These are phyloP conservation scores for Synergus umbraculus DNA, from an alignment of 2,888 invertebrate genomes.

Conservation along the genomic window DNA sequence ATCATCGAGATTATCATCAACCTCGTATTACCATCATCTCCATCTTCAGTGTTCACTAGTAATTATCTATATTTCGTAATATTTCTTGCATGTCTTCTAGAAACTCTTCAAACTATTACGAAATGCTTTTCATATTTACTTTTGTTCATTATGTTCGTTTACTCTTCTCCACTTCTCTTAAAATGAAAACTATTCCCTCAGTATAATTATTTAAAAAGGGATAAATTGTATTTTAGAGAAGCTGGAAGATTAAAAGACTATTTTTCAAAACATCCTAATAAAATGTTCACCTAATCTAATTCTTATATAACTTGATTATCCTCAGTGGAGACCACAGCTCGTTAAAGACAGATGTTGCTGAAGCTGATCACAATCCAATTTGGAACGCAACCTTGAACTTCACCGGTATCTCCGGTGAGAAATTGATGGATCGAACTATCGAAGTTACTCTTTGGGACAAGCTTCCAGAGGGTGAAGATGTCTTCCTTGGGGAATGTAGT, in stretches of 20 bases:
- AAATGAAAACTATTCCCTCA: too few relatives aligned
- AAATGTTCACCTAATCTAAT: slow-evolving; percentile 14
- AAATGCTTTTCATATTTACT: too few relatives aligned
- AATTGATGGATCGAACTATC: slow-evolving; percentile 87
- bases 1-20: slow-evolving; percentile 9
- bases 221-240: neutral
- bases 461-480: slow-evolving; percentile 89
- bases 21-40: slow-evolving; percentile 28
- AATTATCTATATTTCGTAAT: slow-evolving; percentile 24
- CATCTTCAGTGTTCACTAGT: slow-evolving; percentile 37
- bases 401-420: slow-evolving; percentile 87
- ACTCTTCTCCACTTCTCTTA: too few relatives aligned
- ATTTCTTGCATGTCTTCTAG: neutral
- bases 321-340: slow-evolving; percentile 86
- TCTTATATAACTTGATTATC: slow-evolving; percentile 48
- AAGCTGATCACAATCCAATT: slow-evolving; percentile 91
- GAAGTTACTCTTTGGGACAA: slow-evolving; percentile 94
- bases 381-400: slow-evolving; percentile 96
- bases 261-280: neutral
- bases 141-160: too few relatives aligned
- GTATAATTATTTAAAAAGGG: neutral
- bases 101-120: neutral
- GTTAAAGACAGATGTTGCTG: slow-evolving; percentile 90
- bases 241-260: neutral
- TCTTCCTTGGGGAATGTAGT: slow-evolving; percentile 89